phyloP scores from a whole-genome alignment of 2,797 vertebrate genomes.

The Argya squamiceps region DNA sequence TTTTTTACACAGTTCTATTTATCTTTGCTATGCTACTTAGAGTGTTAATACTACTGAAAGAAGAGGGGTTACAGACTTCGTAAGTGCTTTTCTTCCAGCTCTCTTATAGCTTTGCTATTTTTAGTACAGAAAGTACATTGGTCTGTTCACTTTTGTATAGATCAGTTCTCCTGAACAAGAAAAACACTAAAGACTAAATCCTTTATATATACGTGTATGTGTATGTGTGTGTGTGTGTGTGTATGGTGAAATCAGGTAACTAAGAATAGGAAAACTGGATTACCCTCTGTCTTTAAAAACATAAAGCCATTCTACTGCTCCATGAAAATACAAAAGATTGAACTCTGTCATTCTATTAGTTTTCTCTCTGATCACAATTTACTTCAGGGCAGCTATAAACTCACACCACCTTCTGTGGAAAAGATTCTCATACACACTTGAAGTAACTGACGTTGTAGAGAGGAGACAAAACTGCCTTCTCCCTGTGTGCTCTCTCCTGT shows the following conservation, averaged over 20 bases:
- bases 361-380: not conserved
- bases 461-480: not conserved
- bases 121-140: not conserved
- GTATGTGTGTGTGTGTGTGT: too few relatives aligned
- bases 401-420: not conserved
- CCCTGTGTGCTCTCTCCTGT: accelerated
- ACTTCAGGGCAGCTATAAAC: not conserved
- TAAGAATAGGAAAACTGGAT: not conserved
- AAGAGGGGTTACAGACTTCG: not conserved
- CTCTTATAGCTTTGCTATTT: not conserved
- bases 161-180: not conserved
- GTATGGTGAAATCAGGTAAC: not conserved
- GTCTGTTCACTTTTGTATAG: not conserved
- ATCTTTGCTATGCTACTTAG: not conserved
- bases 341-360: not conserved
- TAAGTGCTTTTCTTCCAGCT: not conserved
- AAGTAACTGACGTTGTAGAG: not conserved
- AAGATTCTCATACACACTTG: not conserved
- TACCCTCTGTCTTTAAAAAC: not conserved
- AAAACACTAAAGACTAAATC: not conserved
- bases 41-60: not conserved
- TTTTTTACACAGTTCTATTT: not conserved
- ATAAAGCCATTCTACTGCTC: not conserved
- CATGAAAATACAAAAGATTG: not conserved
- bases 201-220: too few relatives aligned